Conservation (phyloP, 1,140 invertebrate genomes). For the Formica exsecta region DNA sequence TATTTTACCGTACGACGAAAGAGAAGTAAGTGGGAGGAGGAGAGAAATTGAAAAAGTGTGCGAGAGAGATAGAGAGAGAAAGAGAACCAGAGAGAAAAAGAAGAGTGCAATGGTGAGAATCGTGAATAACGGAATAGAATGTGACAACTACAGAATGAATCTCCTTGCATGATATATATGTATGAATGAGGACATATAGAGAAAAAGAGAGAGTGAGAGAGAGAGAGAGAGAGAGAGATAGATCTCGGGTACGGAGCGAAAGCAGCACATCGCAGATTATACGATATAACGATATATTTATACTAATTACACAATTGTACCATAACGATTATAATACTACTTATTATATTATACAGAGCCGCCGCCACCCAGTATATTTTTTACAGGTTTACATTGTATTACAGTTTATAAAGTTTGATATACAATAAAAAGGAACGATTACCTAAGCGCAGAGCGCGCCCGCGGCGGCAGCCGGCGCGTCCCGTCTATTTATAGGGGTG, state of each 20-base stretch:
- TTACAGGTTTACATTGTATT: conserved; percentile 87
- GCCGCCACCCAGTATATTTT: conserved; percentile 87
- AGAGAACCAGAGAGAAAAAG: conserved; percentile 63
- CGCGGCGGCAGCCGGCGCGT: conserved; percentile 60
- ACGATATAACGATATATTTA: conserved; percentile 86
- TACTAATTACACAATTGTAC: conserved; percentile 86
- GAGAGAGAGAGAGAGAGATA: conserved; percentile 59
- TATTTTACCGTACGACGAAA: conserved; percentile 62
- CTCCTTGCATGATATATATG: neutral
- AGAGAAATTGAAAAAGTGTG: neutral
- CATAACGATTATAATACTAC: conserved; percentile 86
- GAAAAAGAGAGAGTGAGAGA: conserved; percentile 37
- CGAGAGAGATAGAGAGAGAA: neutral
- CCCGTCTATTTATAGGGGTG: conserved; percentile 63
- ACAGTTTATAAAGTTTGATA: conserved; percentile 87
- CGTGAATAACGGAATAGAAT: conserved; percentile 49
- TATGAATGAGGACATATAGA: conserved; percentile 24
- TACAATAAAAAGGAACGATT: conserved; percentile 83
- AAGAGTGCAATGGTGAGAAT: conserved; percentile 41
- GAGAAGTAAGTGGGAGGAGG: conserved; percentile 15
- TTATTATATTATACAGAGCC: conserved; percentile 86
- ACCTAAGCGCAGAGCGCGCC: conserved; percentile 78
- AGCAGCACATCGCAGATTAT: conserved; percentile 82
- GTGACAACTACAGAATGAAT: conserved; percentile 57
- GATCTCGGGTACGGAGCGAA: conserved; percentile 57